Conservation (phyloP, 2,888 invertebrate species). For the Synergus itoensis region DNA sequence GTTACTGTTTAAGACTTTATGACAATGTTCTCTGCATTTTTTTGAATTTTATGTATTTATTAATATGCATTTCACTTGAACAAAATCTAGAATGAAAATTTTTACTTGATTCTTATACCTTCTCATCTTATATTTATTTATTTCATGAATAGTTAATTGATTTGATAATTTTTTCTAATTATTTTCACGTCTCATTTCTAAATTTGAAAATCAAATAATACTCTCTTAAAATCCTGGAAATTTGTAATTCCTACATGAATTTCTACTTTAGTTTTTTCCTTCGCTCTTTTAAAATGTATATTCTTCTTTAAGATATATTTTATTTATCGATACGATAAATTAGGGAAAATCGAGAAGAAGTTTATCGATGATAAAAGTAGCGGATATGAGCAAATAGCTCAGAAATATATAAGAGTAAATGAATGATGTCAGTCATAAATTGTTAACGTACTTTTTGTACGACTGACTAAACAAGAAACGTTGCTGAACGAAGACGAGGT, state of each 20-base stretch:
- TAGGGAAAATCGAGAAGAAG: not conserved
- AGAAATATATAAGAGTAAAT: not conserved
- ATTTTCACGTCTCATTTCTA: not conserved
- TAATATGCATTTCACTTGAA: no score
- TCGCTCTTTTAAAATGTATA: not conserved
- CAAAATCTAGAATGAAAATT: no score
- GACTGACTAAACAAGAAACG: not conserved
- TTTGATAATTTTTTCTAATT: no score
- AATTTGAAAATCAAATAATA: not conserved
- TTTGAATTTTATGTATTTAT: no score
- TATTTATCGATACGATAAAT: not conserved
- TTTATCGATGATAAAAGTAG: not conserved
- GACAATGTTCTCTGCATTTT: no score
- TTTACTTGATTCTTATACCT: no score
- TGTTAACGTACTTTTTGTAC: not conserved
- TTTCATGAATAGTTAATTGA: no score
- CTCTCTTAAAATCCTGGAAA: not conserved
- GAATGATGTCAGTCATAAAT: not conserved
- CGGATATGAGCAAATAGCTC: no score
- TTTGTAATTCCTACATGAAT: not conserved
- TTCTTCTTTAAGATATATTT: no score
- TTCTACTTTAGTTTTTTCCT: not conserved
- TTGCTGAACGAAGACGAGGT: conserved; percentile 44
- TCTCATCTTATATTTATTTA: no score
- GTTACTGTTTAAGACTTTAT: no score